A percentile compares a stretch with the other conserved stretches of the same genome.
Conservation (phyloP, 2,888 invertebrate genomes). For the Parelbella ahira region DNA sequence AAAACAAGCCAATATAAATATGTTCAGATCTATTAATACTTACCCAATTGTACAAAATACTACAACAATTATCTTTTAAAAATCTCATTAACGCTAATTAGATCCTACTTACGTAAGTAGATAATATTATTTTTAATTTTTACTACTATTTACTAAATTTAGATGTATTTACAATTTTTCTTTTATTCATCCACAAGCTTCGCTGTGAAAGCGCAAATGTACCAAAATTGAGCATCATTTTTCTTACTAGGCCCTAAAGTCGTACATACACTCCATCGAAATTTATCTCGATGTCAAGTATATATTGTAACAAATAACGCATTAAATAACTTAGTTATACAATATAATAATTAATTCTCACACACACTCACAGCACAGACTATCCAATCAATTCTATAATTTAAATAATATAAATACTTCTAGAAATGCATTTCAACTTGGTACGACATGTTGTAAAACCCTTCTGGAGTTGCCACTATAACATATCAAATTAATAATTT, state of each 20-base stretch:
- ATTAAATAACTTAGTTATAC: slow-evolving; percentile 76
- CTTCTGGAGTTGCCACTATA: slow-evolving; percentile 41
- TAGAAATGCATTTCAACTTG: slow-evolving; percentile 78
- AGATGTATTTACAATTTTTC: slow-evolving; percentile 69
- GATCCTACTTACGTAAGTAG: slow-evolving; percentile 69
- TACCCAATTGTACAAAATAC: slow-evolving; percentile 67
- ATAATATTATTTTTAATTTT: slow-evolving; percentile 61
- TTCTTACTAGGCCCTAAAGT: slow-evolving; percentile 43
- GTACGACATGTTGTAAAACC: slow-evolving; percentile 66
- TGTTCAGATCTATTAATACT: slow-evolving; percentile 59
- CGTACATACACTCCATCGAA: slow-evolving; percentile 55
- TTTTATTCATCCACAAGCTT: slow-evolving; percentile 60
- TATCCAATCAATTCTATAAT: slow-evolving; percentile 67
- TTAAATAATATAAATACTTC: slow-evolving; percentile 76
- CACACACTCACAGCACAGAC: slow-evolving; percentile 75
- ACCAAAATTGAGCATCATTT: slow-evolving; percentile 72
- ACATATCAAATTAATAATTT: slow-evolving; percentile 54
- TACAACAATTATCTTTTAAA: slow-evolving; percentile 61
- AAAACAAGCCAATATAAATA: slow-evolving; percentile 69
- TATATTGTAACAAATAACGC: slow-evolving; percentile 65
- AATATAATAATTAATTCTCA: slow-evolving; percentile 53
- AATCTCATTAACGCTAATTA: slow-evolving; percentile 77
- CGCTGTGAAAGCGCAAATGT: slow-evolving; percentile 72
- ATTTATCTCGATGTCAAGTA: slow-evolving; percentile 48
- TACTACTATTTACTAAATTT: slow-evolving; percentile 71